Percentiles rank a stretch among this genome's conserved stretches.
Evolutionary conservation across 2,113 vertebrate genomes (phyloP).

Genomic region (Nerophis lumbriciformis): DNA sequence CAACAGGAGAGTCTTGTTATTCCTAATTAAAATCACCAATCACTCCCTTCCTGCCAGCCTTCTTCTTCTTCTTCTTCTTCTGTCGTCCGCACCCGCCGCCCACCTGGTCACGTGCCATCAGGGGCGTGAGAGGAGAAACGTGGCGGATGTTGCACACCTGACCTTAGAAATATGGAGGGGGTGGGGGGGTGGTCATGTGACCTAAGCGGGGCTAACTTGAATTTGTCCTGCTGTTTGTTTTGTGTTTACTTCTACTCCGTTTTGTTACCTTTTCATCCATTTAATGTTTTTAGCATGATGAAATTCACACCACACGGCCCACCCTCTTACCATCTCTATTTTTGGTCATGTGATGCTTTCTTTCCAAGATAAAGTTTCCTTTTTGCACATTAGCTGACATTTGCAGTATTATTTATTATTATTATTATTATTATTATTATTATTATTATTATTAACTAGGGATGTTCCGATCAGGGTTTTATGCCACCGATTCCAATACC

Average conservation of each 20-base stretch:
- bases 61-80: conserved; percentile 15
- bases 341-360: conserved; percentile 21
- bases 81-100: conserved; percentile 18
- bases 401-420: conserved; percentile 3
- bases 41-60: conserved; percentile 30
- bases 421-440: not conserved
- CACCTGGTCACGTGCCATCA: conserved; percentile 33
- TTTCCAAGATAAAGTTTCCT: conserved; percentile 7
- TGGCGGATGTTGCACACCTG: conserved; percentile 32
- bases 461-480: no score
- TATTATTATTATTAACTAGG: not conserved
- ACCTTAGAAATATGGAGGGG: conserved; percentile 12
- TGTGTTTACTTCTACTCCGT: conserved; percentile 54
- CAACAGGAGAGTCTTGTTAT: conserved; percentile 58
- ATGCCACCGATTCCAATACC: no score
- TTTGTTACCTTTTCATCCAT: conserved; percentile 58
- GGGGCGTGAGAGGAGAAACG: conserved; percentile 29
- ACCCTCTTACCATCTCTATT: conserved; percentile 21
- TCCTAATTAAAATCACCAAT: conserved; percentile 33
- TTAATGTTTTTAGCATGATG: conserved; percentile 78
- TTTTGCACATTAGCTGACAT: conserved; percentile 19
- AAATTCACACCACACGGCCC: conserved; percentile 78
- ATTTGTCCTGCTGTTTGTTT: conserved; percentile 73
- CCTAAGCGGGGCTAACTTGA: conserved; percentile 61
- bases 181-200: conserved; percentile 48